Base-by-base conservation (phyloP, 2,888 invertebrate species). In the Hydrotaea cyrtoneurina region DNA sequence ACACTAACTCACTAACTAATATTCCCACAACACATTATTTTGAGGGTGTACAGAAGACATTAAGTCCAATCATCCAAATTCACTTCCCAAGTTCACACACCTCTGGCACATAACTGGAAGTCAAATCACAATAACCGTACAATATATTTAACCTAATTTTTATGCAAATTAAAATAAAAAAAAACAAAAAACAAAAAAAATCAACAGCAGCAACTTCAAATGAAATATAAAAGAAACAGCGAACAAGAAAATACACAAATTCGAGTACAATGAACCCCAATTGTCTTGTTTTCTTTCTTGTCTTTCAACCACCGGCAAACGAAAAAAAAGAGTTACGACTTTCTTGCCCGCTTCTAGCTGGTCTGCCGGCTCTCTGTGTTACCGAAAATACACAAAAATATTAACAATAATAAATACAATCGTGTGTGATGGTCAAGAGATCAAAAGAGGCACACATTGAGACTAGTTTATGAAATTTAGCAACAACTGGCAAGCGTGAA, bases 71-170 rank as follows among this genome's bases (percentile, higher is more conserved):
- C 26, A 26, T 59, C 59, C 7, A 43, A n/a, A 19, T 31, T 19
- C 19, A 69, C 23, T 43, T 46, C 5, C 19, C 69, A 43, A 69
- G 69, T 69, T 69, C 69, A 69, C 1, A 69, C 19, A 46, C 15
- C 69, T 23, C 69, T 46, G 10, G 21, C 7, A 59, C 23, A 26
- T 26, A 15, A n/a, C n/a, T n/a, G n/a, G 59, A 55, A 55, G 13
- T 59, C 26, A 59, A 11, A 59, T 26, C 59, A 19, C 64, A 36
- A 10, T 64, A 36, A 15, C 36, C 17, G 17, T 36, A 31, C 10
- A 19, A 46, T 59, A 7, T 36, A 31, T 64, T 74, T 83, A 73
- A 84, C 84, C 84, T 8, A 84, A 57, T 75, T 84, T 76, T 79
- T 66, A 81, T 78, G 81, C 78, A 66, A 84, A 81, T 81, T 78